These are phyloP conservation scores for Melanargia galathea DNA, from an alignment of 2,888 invertebrate genomes.

Conservation along the genomic window DNA sequence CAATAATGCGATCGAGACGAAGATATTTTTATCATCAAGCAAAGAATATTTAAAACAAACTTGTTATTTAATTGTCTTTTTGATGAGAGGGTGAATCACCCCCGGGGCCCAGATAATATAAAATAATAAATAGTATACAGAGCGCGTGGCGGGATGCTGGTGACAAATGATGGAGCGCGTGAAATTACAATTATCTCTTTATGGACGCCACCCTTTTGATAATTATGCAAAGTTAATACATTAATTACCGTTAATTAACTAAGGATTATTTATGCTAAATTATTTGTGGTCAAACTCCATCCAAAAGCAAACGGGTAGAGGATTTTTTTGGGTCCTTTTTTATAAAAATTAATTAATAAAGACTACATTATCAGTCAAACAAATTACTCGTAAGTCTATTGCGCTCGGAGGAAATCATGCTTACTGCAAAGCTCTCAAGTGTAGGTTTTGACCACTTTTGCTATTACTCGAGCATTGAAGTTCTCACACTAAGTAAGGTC, in stretches of 20 bases:
- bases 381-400: too few relatives aligned
- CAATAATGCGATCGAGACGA: too few relatives aligned
- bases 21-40: not conserved
- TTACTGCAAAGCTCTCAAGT: too few relatives aligned
- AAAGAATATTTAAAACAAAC: not conserved
- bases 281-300: not conserved
- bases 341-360: not conserved
- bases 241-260: conserved; percentile 56
- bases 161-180: conserved; percentile 78
- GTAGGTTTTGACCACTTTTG: too few relatives aligned
- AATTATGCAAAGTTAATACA: conserved; percentile 75
- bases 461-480: too few relatives aligned
- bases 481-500: too few relatives aligned
- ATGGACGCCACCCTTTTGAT: conserved; percentile 64
- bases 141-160: conserved; percentile 80
- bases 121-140: conserved; percentile 73
- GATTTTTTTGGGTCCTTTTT: too few relatives aligned
- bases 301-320: too few relatives aligned
- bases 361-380: not conserved
- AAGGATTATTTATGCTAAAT: conserved; percentile 12
- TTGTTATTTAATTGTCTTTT: conserved; percentile 56
- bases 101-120: conserved; percentile 60
- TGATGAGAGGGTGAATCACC: conserved; percentile 70
- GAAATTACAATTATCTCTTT: conserved; percentile 79
- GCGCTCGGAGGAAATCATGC: too few relatives aligned